Conservation (phyloP, 2,888 invertebrate genomes). For the Oscheius sp. region DNA sequence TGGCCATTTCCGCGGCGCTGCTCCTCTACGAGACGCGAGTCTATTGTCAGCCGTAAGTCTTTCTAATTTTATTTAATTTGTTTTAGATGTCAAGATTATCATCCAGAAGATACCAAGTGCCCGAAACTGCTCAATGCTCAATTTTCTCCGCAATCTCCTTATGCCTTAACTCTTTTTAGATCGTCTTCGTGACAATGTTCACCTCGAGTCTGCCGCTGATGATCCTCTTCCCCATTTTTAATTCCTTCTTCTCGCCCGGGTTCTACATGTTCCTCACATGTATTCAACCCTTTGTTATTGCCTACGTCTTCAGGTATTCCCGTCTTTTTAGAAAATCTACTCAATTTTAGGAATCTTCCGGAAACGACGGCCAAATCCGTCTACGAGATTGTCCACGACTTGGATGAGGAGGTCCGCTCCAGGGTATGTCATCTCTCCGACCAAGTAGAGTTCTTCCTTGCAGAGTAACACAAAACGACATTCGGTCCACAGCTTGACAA, state of each 20-base stretch:
- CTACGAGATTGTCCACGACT: slow-evolving; percentile 48
- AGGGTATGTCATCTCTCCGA: slow-evolving; percentile 33
- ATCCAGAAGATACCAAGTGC: neutral
- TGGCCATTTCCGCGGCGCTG: no score
- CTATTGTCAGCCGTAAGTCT: no score
- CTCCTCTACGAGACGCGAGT: no score
- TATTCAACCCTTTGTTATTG: slow-evolving; percentile 30
- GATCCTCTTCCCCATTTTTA: slow-evolving; percentile 42
- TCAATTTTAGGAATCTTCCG: slow-evolving; percentile 43
- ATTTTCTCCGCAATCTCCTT: no score
- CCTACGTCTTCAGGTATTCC: slow-evolving; percentile 1
- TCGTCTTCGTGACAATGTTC: slow-evolving; percentile 34
- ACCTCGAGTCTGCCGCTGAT: slow-evolving; percentile 36
- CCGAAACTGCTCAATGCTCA: no score
- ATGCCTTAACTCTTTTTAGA: no score
- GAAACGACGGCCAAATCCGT: slow-evolving; percentile 47
- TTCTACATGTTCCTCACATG: slow-evolving; percentile 41
- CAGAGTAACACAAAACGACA: slow-evolving; percentile 20
- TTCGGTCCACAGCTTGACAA: no score
- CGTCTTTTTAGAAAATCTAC: neutral
- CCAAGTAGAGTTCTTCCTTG: neutral
- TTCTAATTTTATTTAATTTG: no score
- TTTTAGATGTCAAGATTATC: neutral
- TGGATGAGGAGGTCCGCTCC: slow-evolving; percentile 49
- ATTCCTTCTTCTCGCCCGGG: slow-evolving; percentile 43